Percentiles rank a stretch among this genome's conserved stretches.
Conservation (phyloP, 2,888 invertebrate genomes). For the Cheilosia soror region DNA sequence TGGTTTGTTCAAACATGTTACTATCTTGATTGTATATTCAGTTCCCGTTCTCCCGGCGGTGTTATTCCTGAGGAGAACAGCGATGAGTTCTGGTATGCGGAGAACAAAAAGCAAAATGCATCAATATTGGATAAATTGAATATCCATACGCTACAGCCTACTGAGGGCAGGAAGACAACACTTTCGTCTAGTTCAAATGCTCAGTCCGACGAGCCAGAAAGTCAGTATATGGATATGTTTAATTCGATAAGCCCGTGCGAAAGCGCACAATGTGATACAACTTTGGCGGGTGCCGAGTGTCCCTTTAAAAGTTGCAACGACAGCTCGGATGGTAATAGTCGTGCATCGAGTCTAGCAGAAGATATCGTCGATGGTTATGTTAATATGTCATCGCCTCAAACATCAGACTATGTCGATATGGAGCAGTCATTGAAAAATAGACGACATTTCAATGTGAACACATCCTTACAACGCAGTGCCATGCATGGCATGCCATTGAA, state of each 20-base stretch:
- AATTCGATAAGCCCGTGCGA: slow-evolving; percentile 85
- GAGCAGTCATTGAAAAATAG: slow-evolving; percentile 81
- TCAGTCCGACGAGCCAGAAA: slow-evolving; percentile 69
- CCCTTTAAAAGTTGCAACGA: slow-evolving; percentile 78
- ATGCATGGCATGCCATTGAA: slow-evolving; percentile 93
- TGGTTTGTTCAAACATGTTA: not conserved
- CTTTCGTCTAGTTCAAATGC: slow-evolving; percentile 48
- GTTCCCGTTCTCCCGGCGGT: slow-evolving; percentile 78
- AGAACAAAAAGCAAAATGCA: slow-evolving; percentile 70
- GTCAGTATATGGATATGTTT: slow-evolving; percentile 84
- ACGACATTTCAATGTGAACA: slow-evolving; percentile 75
- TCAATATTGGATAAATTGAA: slow-evolving; percentile 67
- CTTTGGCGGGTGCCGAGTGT: slow-evolving; percentile 84
- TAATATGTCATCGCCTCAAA: slow-evolving; percentile 86
- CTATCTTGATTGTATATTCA: slow-evolving; percentile 41
- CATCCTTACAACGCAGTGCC: slow-evolving; percentile 88
- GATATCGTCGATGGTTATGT: slow-evolving; percentile 86
- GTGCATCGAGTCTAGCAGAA: slow-evolving; percentile 86
- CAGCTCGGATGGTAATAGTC: slow-evolving; percentile 86
- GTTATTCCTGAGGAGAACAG: slow-evolving; percentile 87
- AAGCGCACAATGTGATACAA: slow-evolving; percentile 84
- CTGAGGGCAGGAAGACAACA: slow-evolving; percentile 13
- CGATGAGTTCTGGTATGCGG: slow-evolving; percentile 82
- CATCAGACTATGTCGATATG: slow-evolving; percentile 87
- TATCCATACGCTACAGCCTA: slow-evolving; percentile 46